These are phyloP conservation scores for Lysandra coridon DNA, from an alignment of 2,888 invertebrate genomes.

Conservation along the genomic window DNA sequence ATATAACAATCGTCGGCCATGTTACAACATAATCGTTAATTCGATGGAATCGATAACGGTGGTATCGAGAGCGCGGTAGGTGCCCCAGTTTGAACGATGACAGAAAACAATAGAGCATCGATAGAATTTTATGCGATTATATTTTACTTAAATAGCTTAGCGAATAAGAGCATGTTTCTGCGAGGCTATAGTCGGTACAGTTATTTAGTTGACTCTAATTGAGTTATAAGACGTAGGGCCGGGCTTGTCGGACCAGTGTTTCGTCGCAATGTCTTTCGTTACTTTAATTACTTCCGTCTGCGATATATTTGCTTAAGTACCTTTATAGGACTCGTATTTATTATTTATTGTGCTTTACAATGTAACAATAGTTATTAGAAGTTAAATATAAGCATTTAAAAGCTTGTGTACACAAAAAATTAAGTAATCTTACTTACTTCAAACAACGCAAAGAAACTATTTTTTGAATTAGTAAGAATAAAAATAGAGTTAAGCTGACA, in stretches of 20 bases:
- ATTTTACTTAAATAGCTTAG: slow-evolving; percentile 43
- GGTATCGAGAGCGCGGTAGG: slow-evolving; percentile 68
- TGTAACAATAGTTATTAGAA: not conserved
- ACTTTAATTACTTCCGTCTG: not conserved
- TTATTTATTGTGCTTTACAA: not conserved
- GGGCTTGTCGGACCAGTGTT: slow-evolving; percentile 2
- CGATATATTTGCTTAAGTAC: slow-evolving; percentile 3
- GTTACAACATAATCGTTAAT: slow-evolving; percentile 43
- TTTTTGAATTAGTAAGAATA: too few species aligned
- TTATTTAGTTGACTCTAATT: slow-evolving; percentile 40
- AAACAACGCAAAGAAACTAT: too few species aligned
- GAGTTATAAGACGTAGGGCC: slow-evolving; percentile 39
- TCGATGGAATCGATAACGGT: slow-evolving; percentile 53
- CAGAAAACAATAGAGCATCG: slow-evolving; percentile 44
- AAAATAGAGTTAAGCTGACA: too few species aligned
- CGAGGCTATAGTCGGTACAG: slow-evolving; percentile 37
- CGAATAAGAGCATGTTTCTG: slow-evolving; percentile 41
- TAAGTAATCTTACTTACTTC: too few species aligned
- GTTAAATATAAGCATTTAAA: too few species aligned
- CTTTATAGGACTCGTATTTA: not conserved
- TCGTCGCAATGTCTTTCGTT: not conserved
- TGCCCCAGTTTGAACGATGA: slow-evolving; percentile 50
- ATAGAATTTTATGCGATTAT: slow-evolving; percentile 43
- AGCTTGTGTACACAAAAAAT: too few species aligned
- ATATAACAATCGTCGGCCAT: slow-evolving; percentile 7